Conservation (phyloP, 1,140 invertebrate species). For the Oncopodura yosiiana region DNA sequence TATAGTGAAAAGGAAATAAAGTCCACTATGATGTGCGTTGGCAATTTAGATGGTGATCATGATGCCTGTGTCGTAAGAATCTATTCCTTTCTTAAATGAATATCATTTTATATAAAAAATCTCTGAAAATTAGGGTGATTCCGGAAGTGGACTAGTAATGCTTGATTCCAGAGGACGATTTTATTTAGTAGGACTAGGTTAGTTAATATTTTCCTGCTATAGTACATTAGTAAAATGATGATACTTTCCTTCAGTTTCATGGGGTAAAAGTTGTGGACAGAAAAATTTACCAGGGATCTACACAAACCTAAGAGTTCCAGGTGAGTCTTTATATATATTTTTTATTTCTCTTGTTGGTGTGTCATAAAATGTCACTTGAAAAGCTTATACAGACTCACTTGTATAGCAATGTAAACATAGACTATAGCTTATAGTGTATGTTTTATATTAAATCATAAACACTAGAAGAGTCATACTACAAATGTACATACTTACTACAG, state of each 20-base stretch:
- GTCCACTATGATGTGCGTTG: conserved; percentile 30
- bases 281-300: conserved; percentile 27
- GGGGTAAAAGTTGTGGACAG: conserved; percentile 20
- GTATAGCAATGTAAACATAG: too few species aligned
- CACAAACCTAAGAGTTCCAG: conserved; percentile 17
- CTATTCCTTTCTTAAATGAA: background rate
- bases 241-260: too few species aligned
- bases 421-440: too few species aligned
- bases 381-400: too few species aligned
- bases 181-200: conserved; percentile 3
- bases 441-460: too few species aligned
- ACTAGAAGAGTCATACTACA: too few species aligned
- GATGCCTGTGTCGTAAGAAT: conserved; percentile 28
- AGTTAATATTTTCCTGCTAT: background rate
- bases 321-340: too few species aligned
- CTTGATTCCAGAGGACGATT: conserved; percentile 7
- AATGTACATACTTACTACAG: too few species aligned
- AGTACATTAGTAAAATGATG: too few species aligned
- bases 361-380: too few species aligned
- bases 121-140: conserved; percentile 28
- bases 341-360: too few species aligned
- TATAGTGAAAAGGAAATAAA: conserved; percentile 13
- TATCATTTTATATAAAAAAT: background rate
- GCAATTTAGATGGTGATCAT: conserved; percentile 20
- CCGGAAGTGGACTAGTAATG: conserved; percentile 17